These are phyloP conservation scores for Sebastes matsubarae DNA, from an alignment of 2,797 vertebrate genomes.

Conservation along the genomic window DNA sequence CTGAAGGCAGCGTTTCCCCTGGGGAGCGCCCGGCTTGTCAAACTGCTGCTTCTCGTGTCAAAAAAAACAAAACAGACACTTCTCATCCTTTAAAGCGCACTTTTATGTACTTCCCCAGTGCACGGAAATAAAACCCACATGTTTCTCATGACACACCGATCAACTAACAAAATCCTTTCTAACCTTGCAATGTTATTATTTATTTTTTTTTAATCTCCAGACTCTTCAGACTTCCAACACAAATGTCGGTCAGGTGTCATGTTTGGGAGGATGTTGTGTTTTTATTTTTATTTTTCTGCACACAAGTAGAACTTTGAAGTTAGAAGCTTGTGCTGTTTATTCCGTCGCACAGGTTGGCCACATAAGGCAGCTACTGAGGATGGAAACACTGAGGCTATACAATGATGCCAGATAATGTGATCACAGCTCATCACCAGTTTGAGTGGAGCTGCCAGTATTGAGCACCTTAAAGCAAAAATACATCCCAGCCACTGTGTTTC, in stretches of 20 bases:
- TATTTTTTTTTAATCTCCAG: neutral
- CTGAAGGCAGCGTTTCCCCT: neutral
- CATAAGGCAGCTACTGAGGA: neutral
- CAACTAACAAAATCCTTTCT: neutral
- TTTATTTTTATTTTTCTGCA: neutral
- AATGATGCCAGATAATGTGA: neutral
- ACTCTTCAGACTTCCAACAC: neutral
- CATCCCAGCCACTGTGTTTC: too few species aligned
- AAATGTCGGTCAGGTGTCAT: neutral
- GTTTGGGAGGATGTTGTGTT: neutral
- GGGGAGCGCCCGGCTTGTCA: slow-evolving; percentile 18
- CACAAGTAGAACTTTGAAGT: neutral
- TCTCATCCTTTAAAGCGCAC: slow-evolving; percentile 8
- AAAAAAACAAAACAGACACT: neutral
- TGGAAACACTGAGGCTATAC: neutral
- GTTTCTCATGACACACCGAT: slow-evolving; percentile 12
- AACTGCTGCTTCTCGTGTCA: slow-evolving; percentile 27
- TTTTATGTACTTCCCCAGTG: slow-evolving; percentile 2
- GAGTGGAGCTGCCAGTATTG: neutral
- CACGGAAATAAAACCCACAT: slow-evolving; percentile 10
- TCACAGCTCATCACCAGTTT: neutral
- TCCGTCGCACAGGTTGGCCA: neutral
- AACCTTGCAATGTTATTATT: rapidly evolving
- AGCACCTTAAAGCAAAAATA: neutral
- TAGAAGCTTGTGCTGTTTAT: neutral